Evolutionary conservation across 2,797 vertebrate genomes (phyloP).

Genomic region (Thunnus albacares): DNA sequence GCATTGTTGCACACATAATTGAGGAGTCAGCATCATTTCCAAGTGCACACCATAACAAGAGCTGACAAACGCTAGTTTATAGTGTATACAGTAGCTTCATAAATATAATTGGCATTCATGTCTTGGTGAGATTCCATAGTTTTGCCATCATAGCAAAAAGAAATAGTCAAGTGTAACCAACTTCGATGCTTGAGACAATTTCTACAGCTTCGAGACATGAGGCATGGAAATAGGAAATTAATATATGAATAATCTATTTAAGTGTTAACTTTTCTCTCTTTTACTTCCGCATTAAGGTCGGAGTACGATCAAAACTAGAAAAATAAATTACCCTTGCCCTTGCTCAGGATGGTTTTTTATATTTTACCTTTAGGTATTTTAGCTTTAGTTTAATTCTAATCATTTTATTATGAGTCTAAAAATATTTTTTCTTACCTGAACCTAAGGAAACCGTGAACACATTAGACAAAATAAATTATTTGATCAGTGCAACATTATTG

Average conservation of each 20-base stretch:
- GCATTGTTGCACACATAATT: conserved; percentile 64
- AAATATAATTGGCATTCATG: conserved; percentile 65
- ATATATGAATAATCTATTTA: conserved; percentile 36
- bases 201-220: conserved; percentile 29
- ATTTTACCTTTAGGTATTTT: conserved; percentile 9
- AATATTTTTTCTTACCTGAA: conserved; percentile 7
- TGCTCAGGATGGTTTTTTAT: conserved; percentile 1
- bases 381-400: neutral
- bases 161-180: conserved; percentile 45
- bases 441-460: neutral
- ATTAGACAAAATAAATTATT: conserved; percentile 1
- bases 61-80: conserved; percentile 35
- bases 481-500: neutral
- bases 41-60: conserved; percentile 31
- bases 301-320: conserved; percentile 1
- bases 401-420: neutral
- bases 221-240: conserved; percentile 8
- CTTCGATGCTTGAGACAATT: conserved; percentile 16
- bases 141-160: conserved; percentile 54
- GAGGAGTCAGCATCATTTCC: conserved; percentile 59
- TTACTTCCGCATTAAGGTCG: conserved; percentile 7
- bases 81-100: conserved; percentile 34
- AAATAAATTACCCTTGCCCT: conserved; percentile 4
- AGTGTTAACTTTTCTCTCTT: conserved; percentile 22
- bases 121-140: conserved; percentile 39